phyloP scores from a whole-genome alignment of 1,140 invertebrate species.

The Druon quercuslanigerum region DNA sequence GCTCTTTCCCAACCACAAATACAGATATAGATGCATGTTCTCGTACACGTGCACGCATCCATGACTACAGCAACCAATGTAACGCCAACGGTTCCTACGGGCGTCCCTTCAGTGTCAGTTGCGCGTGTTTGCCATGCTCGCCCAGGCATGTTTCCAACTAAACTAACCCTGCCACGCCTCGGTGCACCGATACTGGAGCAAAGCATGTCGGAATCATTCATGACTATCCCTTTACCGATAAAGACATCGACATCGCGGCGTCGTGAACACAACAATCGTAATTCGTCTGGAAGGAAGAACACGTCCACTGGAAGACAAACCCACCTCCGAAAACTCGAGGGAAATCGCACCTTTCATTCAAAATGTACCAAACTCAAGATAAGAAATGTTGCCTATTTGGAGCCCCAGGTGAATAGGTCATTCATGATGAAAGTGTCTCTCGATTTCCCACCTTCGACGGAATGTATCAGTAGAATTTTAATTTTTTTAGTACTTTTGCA shows the following conservation, averaged over 20 bases:
- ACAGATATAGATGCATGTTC: slow-evolving; percentile 33
- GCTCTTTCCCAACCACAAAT: slow-evolving; percentile 42
- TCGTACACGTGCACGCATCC: slow-evolving; percentile 48
- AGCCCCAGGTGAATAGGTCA: slow-evolving; percentile 25
- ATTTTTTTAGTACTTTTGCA: too few relatives aligned
- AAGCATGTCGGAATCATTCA: slow-evolving; percentile 54
- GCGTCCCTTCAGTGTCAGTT: slow-evolving; percentile 70
- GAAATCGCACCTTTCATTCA: neutral
- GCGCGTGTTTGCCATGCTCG: slow-evolving; percentile 71
- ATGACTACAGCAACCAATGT: slow-evolving; percentile 40
- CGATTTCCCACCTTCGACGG: slow-evolving; percentile 37
- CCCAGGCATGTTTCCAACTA: slow-evolving; percentile 72
- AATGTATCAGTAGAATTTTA: neutral
- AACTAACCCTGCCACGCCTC: slow-evolving; percentile 70
- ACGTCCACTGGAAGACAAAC: neutral
- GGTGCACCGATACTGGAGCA: slow-evolving; percentile 65
- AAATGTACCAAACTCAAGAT: slow-evolving; percentile 28
- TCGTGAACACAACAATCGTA: neutral
- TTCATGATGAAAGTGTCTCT: slow-evolving; percentile 20
- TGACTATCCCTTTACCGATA: slow-evolving; percentile 30
- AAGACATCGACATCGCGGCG: neutral
- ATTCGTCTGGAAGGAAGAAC: neutral
- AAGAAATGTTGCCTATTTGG: neutral
- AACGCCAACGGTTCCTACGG: slow-evolving; percentile 59
- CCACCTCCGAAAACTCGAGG: too few relatives aligned